Evolutionary conservation across 2,888 invertebrate genomes (phyloP).

Genomic region (Diachrysia chrysitis): DNA sequence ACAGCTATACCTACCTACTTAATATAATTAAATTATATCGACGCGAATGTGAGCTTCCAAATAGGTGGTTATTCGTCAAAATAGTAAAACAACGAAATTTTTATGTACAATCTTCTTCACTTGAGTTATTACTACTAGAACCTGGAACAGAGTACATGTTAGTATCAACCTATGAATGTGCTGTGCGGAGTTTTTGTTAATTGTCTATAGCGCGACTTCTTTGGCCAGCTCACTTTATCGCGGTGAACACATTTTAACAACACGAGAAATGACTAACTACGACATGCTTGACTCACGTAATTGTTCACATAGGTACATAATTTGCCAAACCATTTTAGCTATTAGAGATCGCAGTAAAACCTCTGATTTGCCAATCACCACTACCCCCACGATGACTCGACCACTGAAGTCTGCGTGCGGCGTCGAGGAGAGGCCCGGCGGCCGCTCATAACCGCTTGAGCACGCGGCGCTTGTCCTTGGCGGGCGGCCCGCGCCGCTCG

Average conservation of each 20-base stretch:
- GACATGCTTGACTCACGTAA: not conserved
- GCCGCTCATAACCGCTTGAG: constrained; percentile 30
- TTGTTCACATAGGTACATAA: not conserved
- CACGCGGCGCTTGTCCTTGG: constrained; percentile 27
- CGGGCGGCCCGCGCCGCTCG: constrained; percentile 84
- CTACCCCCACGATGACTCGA: constrained; percentile 13
- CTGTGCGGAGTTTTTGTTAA: not conserved
- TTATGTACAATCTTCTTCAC: constrained; percentile 35
- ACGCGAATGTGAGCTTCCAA: constrained; percentile 20
- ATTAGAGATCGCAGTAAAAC: not conserved
- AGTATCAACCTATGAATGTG: not conserved
- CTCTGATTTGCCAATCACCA: not conserved
- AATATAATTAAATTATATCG: constrained; percentile 25
- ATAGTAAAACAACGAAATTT: constrained; percentile 18
- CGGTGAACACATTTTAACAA: not conserved
- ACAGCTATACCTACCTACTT: constrained; percentile 43
- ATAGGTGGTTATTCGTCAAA: constrained; percentile 18
- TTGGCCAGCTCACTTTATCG: not conserved
- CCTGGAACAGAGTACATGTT: constrained; percentile 10
- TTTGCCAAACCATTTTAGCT: not conserved
- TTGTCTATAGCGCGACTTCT: not conserved
- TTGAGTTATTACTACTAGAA: constrained; percentile 16
- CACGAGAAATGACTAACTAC: not conserved
- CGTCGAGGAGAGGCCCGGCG: not conserved
- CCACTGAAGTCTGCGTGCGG: not conserved